Evolutionary conservation across 2,113 vertebrate species (phyloP).

Genomic region (Scatophagus argus): DNA sequence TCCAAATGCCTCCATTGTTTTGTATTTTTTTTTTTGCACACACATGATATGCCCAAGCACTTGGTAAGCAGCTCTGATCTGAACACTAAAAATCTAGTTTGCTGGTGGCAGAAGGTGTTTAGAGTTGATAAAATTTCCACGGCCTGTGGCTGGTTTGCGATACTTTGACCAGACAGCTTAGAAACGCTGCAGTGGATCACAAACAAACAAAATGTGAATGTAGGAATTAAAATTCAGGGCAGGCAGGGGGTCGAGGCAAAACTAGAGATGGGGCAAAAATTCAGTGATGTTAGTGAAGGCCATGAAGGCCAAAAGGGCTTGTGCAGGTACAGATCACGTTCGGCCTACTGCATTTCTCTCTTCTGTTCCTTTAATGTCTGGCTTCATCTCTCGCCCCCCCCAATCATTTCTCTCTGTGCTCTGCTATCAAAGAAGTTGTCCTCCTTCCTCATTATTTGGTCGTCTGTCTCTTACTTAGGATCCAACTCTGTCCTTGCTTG

Average conservation of each 20-base stretch:
- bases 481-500: conserved; percentile 25
- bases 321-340: conserved; percentile 17
- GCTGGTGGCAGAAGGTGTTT: background rate
- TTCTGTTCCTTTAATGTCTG: background rate
- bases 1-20: background rate
- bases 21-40: background rate
- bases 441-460: conserved; percentile 8
- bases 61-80: background rate
- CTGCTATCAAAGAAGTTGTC: conserved; percentile 1
- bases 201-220: background rate
- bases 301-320: conserved; percentile 44
- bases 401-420: background rate
- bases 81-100: conserved; percentile 1
- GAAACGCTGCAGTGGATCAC: conserved; percentile 18
- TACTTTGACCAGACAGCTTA: background rate
- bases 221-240: conserved; percentile 53
- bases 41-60: background rate
- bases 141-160: conserved; percentile 29
- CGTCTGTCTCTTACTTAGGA: conserved; percentile 14
- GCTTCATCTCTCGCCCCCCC: conserved; percentile 2
- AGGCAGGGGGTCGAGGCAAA: conserved; percentile 17
- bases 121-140: conserved; percentile 21
- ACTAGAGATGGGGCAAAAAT: conserved; percentile 36
- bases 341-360: background rate
- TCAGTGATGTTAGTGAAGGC: conserved; percentile 9